Percentiles rank a stretch among this genome's conserved stretches.
phyloP scores from a whole-genome alignment of 2,113 vertebrate genomes.

The Sphyrna mokarran region DNA sequence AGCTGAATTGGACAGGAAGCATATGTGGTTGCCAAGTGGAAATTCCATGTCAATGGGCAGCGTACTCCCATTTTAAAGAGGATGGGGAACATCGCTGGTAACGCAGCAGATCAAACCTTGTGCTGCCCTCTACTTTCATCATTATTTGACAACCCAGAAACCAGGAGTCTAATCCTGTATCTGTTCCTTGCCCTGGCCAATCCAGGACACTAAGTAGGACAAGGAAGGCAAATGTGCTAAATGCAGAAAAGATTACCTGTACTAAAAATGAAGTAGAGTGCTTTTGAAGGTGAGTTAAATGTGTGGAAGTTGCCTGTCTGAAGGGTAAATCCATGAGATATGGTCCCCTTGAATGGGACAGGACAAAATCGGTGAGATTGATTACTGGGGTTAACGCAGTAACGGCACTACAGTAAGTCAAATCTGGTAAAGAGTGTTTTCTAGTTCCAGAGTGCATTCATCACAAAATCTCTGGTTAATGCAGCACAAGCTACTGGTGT shows the following conservation, averaged over 20 bases:
- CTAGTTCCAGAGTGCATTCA: not conserved
- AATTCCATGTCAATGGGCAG: not conserved
- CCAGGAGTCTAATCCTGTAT: not conserved
- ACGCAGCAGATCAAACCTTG: not conserved
- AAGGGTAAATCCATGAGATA: not conserved
- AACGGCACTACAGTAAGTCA: not conserved
- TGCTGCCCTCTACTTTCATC: not conserved
- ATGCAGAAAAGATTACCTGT: not conserved
- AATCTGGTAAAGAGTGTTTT: not conserved
- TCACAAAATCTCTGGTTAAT: not conserved
- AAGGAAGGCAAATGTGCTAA: not conserved
- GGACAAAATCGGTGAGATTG: not conserved
- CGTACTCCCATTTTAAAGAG: not conserved
- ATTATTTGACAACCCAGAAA: not conserved
- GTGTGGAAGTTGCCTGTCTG: not conserved
- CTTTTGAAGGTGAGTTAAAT: not conserved
- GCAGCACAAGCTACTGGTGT: not conserved
- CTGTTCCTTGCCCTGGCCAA: not conserved
- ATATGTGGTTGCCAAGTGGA: too few relatives aligned
- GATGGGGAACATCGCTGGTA: not conserved
- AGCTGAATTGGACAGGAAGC: not conserved
- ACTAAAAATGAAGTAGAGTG: not conserved
- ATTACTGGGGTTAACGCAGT: not conserved
- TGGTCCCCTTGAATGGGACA: not conserved
- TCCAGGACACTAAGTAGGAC: not conserved